Percentiles rank a stretch among this genome's conserved stretches.
Evolutionary conservation across 2,113 vertebrate genomes (phyloP).

Genomic region (Eulemur macaco): DNA sequence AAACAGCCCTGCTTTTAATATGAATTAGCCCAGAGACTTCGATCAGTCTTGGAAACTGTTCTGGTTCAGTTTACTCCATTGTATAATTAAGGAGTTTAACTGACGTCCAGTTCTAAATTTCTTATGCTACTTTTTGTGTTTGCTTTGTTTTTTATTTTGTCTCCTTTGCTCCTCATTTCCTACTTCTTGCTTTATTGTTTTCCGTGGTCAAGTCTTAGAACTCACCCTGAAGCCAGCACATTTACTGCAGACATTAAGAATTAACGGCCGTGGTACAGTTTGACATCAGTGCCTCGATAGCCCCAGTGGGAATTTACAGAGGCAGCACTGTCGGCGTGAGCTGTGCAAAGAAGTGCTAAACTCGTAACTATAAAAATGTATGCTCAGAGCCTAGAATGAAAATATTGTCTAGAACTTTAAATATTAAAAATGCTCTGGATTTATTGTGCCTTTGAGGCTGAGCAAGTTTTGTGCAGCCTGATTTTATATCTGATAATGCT

Average conservation of each 20-base stretch:
- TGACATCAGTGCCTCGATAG: background rate
- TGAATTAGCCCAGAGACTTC: background rate
- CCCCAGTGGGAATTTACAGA: background rate
- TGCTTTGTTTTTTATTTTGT: background rate
- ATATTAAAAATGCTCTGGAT: slow-evolving; percentile 62
- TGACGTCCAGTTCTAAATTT: background rate
- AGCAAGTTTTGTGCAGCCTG: background rate
- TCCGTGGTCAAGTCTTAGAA: background rate
- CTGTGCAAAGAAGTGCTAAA: background rate
- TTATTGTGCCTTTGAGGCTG: slow-evolving; percentile 43
- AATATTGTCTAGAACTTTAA: slow-evolving; percentile 65
- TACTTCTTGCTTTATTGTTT: background rate
- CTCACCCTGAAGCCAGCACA: background rate
- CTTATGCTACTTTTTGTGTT: background rate
- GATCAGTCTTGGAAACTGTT: background rate
- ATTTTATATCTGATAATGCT: slow-evolving; percentile 61
- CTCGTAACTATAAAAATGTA: background rate
- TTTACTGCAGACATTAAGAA: slow-evolving; percentile 15
- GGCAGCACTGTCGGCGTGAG: background rate
- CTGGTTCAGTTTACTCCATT: background rate
- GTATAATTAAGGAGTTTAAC: background rate
- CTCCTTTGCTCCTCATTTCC: background rate
- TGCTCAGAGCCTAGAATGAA: slow-evolving; percentile 15
- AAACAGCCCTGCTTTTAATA: background rate
- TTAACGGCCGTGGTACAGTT: background rate